Percentiles rank a stretch among this genome's conserved stretches.
phyloP scores from a whole-genome alignment of 2,888 invertebrate species.

The Maniola hyperantus region DNA sequence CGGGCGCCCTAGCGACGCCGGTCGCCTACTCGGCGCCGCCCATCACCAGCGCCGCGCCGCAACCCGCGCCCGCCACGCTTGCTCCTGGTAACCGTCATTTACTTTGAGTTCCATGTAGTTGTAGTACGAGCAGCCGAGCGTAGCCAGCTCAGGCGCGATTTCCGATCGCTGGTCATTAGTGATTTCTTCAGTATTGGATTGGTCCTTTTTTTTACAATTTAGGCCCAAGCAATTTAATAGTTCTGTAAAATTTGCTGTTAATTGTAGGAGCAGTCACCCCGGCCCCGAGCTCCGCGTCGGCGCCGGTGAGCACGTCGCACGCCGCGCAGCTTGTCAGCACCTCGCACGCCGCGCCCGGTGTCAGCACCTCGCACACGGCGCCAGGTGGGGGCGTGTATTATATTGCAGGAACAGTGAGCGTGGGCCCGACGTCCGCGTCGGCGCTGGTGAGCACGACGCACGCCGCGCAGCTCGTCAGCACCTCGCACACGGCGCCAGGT shows the following conservation, averaged over 20 bases:
- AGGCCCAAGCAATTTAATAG: no score
- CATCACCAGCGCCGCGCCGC: slow-evolving; percentile 44
- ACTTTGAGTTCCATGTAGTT: no score
- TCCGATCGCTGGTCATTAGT: background rate
- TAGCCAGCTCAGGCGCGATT: slow-evolving; percentile 46
- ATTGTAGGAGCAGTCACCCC: slow-evolving; percentile 45
- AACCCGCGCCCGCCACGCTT: slow-evolving; percentile 51
- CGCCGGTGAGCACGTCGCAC: slow-evolving; percentile 58
- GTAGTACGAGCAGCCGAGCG: slow-evolving; percentile 81
- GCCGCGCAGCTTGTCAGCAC: slow-evolving; percentile 49
- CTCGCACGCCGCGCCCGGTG: slow-evolving; percentile 42
- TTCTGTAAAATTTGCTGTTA: no score
- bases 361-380: slow-evolving; percentile 54
- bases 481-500: no score
- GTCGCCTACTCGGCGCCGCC: slow-evolving; percentile 46
- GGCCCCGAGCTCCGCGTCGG: slow-evolving; percentile 25
- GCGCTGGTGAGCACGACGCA: no score
- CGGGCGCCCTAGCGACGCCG: slow-evolving; percentile 46
- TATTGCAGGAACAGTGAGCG: no score
- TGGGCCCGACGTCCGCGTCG: no score
- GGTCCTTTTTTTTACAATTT: no score
- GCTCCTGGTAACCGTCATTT: slow-evolving; percentile 45
- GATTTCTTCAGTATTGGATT: no score
- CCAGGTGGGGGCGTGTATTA: slow-evolving; percentile 43
- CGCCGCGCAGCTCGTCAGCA: no score